These are phyloP conservation scores for Drosophila austrosaltans DNA, from an alignment of 2,888 invertebrate species.

Conservation along the genomic window DNA sequence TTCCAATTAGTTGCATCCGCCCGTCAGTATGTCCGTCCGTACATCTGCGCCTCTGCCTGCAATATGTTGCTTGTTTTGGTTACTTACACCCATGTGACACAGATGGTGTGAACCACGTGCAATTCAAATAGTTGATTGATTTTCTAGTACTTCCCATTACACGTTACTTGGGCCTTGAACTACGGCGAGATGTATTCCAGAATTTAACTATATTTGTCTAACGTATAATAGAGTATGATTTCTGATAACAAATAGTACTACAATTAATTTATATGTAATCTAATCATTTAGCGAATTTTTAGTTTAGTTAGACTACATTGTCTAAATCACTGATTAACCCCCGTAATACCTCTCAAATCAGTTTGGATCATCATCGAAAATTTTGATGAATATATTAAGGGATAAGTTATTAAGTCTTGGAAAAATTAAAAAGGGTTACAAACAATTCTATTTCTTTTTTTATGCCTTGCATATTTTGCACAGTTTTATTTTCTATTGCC, in stretches of 20 bases:
- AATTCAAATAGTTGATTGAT: slow-evolving; percentile 51
- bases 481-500: slow-evolving; percentile 6
- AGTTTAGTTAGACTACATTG: no score
- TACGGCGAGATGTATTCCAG: neutral
- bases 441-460: neutral
- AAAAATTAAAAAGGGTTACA: no score
- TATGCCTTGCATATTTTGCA: neutral
- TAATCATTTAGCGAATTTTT: no score
- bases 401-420: neutral
- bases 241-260: no score
- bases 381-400: neutral
- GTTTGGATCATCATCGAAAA: neutral
- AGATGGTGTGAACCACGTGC: slow-evolving; percentile 54
- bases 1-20: slow-evolving; percentile 73
- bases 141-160: slow-evolving; percentile 14
- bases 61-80: slow-evolving; percentile 45
- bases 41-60: slow-evolving; percentile 46
- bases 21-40: slow-evolving; percentile 57
- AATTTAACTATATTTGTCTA: neutral
- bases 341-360: neutral
- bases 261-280: neutral
- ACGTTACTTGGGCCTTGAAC: neutral
- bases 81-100: slow-evolving; percentile 54
- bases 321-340: neutral
- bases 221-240: no score